Percentiles rank a stretch among this genome's conserved stretches.
Conservation (phyloP, 1,140 invertebrate genomes). For the Campoletis sonorensis region DNA sequence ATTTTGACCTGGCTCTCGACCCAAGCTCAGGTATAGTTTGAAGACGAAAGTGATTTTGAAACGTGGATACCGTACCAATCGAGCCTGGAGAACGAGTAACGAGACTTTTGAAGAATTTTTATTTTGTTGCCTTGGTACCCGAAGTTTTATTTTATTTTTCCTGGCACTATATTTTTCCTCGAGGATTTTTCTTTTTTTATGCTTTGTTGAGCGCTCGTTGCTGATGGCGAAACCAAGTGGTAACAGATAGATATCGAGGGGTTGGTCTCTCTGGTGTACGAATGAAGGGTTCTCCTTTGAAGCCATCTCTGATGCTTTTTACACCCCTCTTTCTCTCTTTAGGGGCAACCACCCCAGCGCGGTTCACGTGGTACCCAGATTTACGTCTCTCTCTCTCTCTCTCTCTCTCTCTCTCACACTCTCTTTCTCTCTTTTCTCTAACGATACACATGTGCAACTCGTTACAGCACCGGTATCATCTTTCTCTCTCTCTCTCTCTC, state of each 20-base stretch:
- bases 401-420: slow-evolving; percentile 46
- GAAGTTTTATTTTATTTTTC: no score
- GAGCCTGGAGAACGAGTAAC: no score
- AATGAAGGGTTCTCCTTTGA: slow-evolving; percentile 48
- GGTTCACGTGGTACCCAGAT: slow-evolving; percentile 52
- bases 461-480: not conserved
- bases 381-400: slow-evolving; percentile 47
- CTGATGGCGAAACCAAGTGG: slow-evolving; percentile 1
- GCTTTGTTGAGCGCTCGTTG: not conserved
- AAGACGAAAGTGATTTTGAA: no score
- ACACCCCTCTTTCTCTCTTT: slow-evolving; percentile 61
- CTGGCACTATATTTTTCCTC: not conserved
- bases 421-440: slow-evolving; percentile 29
- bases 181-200: not conserved
- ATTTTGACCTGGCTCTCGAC: no score
- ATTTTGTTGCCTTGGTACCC: no score
- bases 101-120: no score
- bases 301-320: slow-evolving; percentile 34
- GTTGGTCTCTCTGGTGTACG: slow-evolving; percentile 67
- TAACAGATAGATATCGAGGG: slow-evolving; percentile 51
- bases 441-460: not conserved
- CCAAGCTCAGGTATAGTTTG: no score
- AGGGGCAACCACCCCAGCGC: slow-evolving; percentile 59
- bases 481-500: slow-evolving; percentile 46
- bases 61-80: no score